phyloP scores from a whole-genome alignment of 2,888 invertebrate species.

The Calameuta pallipes region DNA sequence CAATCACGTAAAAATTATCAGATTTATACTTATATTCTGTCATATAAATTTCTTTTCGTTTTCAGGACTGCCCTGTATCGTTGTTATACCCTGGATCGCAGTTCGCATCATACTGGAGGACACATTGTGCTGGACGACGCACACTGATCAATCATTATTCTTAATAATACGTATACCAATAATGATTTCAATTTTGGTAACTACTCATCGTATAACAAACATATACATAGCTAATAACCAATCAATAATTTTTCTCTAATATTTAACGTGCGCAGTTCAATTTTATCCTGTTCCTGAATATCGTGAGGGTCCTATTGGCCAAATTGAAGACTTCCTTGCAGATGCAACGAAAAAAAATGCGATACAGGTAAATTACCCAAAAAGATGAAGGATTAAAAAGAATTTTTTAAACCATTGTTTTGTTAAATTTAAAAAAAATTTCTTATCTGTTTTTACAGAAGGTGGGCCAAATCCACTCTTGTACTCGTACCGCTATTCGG shows the following conservation, averaged over 20 bases:
- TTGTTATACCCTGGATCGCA: conserved; percentile 72
- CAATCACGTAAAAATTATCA: not conserved
- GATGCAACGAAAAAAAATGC: conserved; percentile 70
- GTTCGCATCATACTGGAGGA: conserved; percentile 69
- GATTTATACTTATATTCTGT: not conserved
- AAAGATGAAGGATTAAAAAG: not conserved
- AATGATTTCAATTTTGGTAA: conserved; percentile 71
- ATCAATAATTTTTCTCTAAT: conserved; percentile 6
- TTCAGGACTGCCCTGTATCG: conserved; percentile 70
- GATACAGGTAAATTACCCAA: conserved; percentile 68
- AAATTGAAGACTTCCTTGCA: conserved; percentile 71
- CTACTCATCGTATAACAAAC: conserved; percentile 33
- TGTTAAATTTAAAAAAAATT: not conserved
- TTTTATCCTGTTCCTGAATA: conserved; percentile 73
- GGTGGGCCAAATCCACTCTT: conserved; percentile 73
- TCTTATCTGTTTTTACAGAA: conserved; percentile 59
- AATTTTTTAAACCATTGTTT: not conserved
- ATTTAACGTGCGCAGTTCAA: conserved; percentile 67
- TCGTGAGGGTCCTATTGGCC: conserved; percentile 70
- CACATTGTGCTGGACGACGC: conserved; percentile 72
- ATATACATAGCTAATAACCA: not conserved
- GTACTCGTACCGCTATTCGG: conserved; percentile 77
- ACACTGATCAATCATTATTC: conserved; percentile 66
- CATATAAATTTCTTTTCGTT: not conserved
- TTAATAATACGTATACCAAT: conserved; percentile 72